Conservation (phyloP, 2,113 vertebrate species). For the Xenopus tropicalis region DNA sequence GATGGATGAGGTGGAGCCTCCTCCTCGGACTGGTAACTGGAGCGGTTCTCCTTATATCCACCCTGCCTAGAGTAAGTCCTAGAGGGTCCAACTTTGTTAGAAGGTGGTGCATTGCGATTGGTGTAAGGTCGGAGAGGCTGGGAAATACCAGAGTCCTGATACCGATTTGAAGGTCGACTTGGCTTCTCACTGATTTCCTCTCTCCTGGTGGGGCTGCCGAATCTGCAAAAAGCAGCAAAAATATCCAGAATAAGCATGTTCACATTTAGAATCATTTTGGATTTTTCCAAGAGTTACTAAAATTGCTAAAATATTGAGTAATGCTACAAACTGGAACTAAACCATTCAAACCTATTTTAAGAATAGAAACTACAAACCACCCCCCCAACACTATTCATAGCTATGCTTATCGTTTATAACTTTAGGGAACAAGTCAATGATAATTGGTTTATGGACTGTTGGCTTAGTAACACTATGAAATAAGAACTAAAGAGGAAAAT, state of each 20-base stretch:
- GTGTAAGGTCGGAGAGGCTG: conserved; percentile 59
- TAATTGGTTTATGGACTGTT: too few species aligned
- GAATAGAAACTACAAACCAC: too few species aligned
- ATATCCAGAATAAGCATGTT: neutral
- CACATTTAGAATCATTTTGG: too few species aligned
- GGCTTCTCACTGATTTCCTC: conserved; percentile 65
- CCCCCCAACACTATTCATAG: too few species aligned
- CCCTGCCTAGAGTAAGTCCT: conserved; percentile 61
- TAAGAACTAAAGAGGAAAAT: too few species aligned
- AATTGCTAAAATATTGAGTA: too few species aligned
- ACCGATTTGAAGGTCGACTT: conserved; percentile 58
- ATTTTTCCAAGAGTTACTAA: too few species aligned
- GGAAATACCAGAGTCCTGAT: conserved; percentile 58
- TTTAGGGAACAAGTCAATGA: too few species aligned
- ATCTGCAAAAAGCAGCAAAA: conserved; percentile 50
- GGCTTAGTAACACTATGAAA: too few species aligned
- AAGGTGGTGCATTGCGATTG: conserved; percentile 58
- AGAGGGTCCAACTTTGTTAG: conserved; percentile 57
- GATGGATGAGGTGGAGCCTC: conserved; percentile 49
- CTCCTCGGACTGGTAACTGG: conserved; percentile 49
- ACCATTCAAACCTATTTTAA: too few species aligned
- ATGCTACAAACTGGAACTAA: too few species aligned
- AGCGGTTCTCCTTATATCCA: conserved; percentile 67
- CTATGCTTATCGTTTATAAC: too few species aligned
- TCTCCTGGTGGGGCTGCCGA: conserved; percentile 69